These are phyloP conservation scores for Forbesichthys agassizii DNA, from an alignment of 2,113 vertebrate species.

Conservation along the genomic window DNA sequence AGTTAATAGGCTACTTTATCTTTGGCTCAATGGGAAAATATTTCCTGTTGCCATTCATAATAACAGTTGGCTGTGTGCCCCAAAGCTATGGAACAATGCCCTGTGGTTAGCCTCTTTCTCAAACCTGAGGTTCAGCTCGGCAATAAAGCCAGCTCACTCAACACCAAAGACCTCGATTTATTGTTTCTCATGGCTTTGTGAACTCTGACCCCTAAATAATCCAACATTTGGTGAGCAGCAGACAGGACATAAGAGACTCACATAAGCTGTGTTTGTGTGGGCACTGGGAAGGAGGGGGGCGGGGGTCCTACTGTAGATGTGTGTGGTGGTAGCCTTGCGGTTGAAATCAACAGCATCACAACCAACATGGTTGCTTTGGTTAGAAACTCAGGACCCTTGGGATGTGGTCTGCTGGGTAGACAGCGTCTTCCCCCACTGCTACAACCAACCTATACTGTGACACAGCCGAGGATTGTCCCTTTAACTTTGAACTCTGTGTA, in stretches of 20 bases:
- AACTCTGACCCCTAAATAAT: constrained; percentile 29
- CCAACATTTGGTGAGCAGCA: constrained; percentile 24
- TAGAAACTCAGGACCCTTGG: too few relatives aligned
- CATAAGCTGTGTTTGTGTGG: constrained; percentile 10
- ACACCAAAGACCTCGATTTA: constrained; percentile 35
- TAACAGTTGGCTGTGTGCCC: background rate
- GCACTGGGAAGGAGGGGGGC: background rate
- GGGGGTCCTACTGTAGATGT: too few relatives aligned
- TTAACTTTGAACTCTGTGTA: too few relatives aligned
- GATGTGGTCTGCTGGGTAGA: too few relatives aligned
- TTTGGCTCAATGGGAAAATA: constrained; percentile 1
- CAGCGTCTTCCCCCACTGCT: too few relatives aligned
- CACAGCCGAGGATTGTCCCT: too few relatives aligned
- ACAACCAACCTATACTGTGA: too few relatives aligned
- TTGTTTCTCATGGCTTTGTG: constrained; percentile 36
- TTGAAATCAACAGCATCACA: too few relatives aligned
- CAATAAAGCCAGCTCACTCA: constrained; percentile 34
- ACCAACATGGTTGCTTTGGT: too few relatives aligned
- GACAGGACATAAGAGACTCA: constrained; percentile 20
- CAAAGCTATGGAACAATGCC: background rate
- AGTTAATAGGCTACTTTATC: background rate
- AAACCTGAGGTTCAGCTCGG: constrained; percentile 29
- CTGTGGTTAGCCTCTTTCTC: constrained; percentile 5
- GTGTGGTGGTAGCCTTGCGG: too few relatives aligned
- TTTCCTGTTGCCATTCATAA: background rate